Percentiles rank a stretch among this genome's conserved stretches.
Conservation (phyloP, 1,140 invertebrate species). For the Oreohelix idahoensis region DNA sequence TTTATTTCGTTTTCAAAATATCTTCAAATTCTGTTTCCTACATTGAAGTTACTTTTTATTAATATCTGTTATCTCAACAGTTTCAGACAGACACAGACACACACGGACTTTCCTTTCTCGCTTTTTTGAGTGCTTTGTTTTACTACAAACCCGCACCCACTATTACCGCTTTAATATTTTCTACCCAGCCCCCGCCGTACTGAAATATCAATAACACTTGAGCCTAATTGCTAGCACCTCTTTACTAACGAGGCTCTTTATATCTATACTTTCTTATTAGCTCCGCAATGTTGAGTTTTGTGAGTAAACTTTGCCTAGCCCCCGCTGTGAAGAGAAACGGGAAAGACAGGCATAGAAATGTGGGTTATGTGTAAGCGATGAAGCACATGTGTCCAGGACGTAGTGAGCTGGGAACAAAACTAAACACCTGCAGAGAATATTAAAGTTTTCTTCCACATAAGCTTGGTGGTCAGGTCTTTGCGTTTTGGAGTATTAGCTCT, state of each 20-base stretch:
- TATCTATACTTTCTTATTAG: constrained; percentile 27
- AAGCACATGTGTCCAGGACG: no score
- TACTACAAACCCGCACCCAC: no score
- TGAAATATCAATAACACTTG: constrained; percentile 13
- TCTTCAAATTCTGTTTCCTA: no score
- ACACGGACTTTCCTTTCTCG: no score
- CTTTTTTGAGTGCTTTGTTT: no score
- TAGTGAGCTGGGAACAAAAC: not conserved
- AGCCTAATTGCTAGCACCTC: not conserved
- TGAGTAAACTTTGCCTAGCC: constrained; percentile 31
- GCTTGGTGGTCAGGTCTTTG: not conserved
- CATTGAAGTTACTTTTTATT: no score
- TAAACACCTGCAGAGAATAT: not conserved
- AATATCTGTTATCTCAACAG: no score
- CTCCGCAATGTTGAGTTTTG: not conserved
- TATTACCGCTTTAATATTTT: no score
- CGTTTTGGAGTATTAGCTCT: not conserved
- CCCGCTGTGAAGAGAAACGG: constrained; percentile 13
- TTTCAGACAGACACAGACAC: no score
- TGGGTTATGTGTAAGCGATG: not conserved
- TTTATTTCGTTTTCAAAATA: no score
- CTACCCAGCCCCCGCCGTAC: no score
- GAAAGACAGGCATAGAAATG: not conserved
- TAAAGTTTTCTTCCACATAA: not conserved
- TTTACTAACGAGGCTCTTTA: constrained; percentile 6